Evolutionary conservation across 2,797 vertebrate species (phyloP).

Genomic region (Sebastes umbrosus): DNA sequence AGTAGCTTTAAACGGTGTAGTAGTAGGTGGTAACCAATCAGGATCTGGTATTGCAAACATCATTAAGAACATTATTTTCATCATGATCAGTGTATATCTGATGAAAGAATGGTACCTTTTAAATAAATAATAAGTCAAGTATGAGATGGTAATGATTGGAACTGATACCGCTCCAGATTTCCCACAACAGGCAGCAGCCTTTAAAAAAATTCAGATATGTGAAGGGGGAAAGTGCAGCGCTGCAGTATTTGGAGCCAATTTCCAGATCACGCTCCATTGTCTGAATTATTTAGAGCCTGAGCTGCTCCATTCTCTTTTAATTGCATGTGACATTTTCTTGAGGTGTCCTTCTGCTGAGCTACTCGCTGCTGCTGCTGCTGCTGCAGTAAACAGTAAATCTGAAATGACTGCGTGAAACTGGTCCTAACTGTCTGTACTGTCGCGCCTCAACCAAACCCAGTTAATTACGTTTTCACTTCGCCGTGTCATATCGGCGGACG

Average conservation of each 20-base stretch:
- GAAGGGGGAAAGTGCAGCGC: constrained; percentile 45
- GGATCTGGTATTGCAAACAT: background rate
- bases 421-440: constrained; percentile 8
- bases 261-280: constrained; percentile 69
- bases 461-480: constrained; percentile 38
- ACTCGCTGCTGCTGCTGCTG: constrained; percentile 44
- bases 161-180: background rate
- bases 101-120: background rate
- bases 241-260: constrained; percentile 65
- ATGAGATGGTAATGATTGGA: constrained; percentile 1
- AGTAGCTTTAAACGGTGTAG: background rate
- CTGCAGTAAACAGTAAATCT: constrained; percentile 75
- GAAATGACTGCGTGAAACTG: constrained; percentile 44
- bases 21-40: background rate
- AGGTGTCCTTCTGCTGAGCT: constrained; percentile 68
- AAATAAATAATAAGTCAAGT: constrained; percentile 1
- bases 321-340: constrained; percentile 81
- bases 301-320: constrained; percentile 73
- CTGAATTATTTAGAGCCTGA: constrained; percentile 79
- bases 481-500: background rate
- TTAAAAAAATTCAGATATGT: constrained; percentile 1
- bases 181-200: constrained; percentile 3
- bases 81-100: background rate
- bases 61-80: background rate
- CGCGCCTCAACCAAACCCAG: constrained; percentile 6